Evolutionary conservation across 1,140 invertebrate species (phyloP).

Genomic region (Ephestia elutella): DNA sequence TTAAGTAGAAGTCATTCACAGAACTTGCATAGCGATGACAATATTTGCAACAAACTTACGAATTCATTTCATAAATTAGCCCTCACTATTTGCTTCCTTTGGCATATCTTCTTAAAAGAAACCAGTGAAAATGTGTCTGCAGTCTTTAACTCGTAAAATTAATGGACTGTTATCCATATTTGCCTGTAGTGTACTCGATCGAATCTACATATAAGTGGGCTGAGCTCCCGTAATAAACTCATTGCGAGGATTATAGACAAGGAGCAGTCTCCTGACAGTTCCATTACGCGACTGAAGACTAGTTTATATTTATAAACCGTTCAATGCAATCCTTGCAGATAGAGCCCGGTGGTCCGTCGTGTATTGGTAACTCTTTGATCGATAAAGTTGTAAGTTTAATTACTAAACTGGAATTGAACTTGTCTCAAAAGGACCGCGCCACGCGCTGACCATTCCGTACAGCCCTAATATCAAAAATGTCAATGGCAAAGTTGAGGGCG

Average conservation of each 20-base stretch:
- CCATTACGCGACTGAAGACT: slow-evolving; percentile 50
- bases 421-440: slow-evolving; percentile 52
- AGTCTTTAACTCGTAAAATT: slow-evolving; percentile 27
- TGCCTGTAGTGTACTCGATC: slow-evolving; percentile 21
- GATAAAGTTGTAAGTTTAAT: slow-evolving; percentile 72
- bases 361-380: slow-evolving; percentile 53
- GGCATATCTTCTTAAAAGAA: slow-evolving; percentile 4
- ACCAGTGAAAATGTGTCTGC: slow-evolving; percentile 16
- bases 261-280: slow-evolving; percentile 52
- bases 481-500: background rate
- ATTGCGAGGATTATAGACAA: slow-evolving; percentile 59
- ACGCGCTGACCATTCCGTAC: slow-evolving; percentile 18
- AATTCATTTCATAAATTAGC: background rate
- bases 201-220: slow-evolving; percentile 43
- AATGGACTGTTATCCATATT: slow-evolving; percentile 36
- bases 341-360: slow-evolving; percentile 51
- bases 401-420: slow-evolving; percentile 60
- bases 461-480: slow-evolving; percentile 9
- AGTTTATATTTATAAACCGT: slow-evolving; percentile 50
- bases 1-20: background rate
- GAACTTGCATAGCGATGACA: background rate
- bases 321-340: slow-evolving; percentile 41
- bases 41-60: background rate
- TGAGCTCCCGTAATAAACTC: slow-evolving; percentile 55
- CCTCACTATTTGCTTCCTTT: background rate